Conservation (phyloP, 2,888 invertebrate species). For the Torymus texanus region DNA sequence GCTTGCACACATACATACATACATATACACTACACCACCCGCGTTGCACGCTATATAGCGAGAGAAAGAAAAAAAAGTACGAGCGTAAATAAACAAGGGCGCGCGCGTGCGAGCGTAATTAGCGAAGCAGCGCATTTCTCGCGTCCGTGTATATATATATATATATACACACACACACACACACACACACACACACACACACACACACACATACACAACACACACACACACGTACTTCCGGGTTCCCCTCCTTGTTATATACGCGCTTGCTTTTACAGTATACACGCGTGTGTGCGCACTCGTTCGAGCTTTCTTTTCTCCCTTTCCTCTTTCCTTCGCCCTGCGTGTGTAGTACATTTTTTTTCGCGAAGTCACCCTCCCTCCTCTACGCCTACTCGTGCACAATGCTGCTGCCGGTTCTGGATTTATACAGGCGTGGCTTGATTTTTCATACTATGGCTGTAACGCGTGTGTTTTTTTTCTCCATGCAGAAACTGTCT, state of each 20-base stretch:
- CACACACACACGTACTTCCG: too few relatives aligned
- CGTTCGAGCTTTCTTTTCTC: too few relatives aligned
- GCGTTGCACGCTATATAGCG: too few relatives aligned
- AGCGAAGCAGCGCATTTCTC: constrained; percentile 40
- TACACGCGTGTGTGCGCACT: too few relatives aligned
- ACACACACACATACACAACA: too few relatives aligned
- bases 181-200: too few relatives aligned
- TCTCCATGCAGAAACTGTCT: background rate
- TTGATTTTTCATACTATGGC: background rate
- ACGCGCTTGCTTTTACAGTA: too few relatives aligned
- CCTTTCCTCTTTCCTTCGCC: background rate
- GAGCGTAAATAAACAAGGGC: background rate
- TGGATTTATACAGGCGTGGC: constrained; percentile 15
- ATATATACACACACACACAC: too few relatives aligned
- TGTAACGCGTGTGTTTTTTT: too few relatives aligned
- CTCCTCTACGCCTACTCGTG: background rate
- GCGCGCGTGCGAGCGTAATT: constrained; percentile 14
- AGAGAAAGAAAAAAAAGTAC: constrained; percentile 3
- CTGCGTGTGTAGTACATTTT: background rate
- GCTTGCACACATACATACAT: too few relatives aligned
- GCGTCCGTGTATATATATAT: constrained; percentile 17
- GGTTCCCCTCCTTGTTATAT: too few relatives aligned
- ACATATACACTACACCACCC: too few relatives aligned
- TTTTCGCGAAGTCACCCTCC: constrained; percentile 1
- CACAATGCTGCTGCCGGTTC: background rate